Evolutionary conservation across 2,888 invertebrate species (phyloP).

Genomic region (Mantis religiosa): DNA sequence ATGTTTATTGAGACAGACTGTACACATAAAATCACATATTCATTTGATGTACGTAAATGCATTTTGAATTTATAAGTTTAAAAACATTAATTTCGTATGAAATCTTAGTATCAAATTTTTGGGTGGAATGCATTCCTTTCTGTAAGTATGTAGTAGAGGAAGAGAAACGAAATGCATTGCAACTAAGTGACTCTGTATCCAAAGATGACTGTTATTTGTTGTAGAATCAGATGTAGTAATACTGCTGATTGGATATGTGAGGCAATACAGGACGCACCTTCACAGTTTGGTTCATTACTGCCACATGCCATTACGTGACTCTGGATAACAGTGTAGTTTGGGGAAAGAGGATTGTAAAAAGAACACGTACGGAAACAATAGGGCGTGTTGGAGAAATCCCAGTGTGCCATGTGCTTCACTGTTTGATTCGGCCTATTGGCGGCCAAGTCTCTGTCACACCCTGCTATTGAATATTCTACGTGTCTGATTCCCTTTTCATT

Average conservation of each 20-base stretch:
- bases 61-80: too few species aligned
- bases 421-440: background rate
- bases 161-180: too few species aligned
- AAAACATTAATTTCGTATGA: too few species aligned
- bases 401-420: background rate
- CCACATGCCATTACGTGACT: background rate
- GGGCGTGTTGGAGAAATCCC: background rate
- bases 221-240: background rate
- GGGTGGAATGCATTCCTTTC: too few species aligned
- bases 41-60: too few species aligned
- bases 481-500: slow-evolving; percentile 9
- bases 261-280: background rate
- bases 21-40: too few species aligned
- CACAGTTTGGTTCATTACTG: background rate
- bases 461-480: slow-evolving; percentile 14
- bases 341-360: background rate
- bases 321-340: background rate
- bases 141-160: too few species aligned
- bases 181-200: too few species aligned
- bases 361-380: background rate
- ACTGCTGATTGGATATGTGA: background rate
- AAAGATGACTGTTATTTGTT: too few species aligned
- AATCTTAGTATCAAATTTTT: too few species aligned
- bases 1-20: too few species aligned
- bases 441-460: background rate